Conservation (phyloP, 2,797 vertebrate species). For the Argyrosomus regius region DNA sequence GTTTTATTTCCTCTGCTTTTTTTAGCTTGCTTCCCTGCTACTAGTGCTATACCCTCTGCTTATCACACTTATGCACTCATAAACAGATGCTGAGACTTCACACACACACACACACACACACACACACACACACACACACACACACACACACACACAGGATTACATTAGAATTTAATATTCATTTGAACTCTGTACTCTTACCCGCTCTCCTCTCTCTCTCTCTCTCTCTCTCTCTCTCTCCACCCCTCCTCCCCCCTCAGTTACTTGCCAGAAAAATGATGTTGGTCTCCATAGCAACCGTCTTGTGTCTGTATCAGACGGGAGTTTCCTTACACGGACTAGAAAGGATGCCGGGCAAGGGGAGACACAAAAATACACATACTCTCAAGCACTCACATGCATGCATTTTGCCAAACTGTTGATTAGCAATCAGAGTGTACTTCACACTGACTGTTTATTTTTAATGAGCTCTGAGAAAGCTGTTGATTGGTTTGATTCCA, state of each 20-base stretch:
- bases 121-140: not conserved
- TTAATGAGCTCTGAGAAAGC: constrained; percentile 52
- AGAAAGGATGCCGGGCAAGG: constrained; percentile 51
- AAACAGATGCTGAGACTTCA: constrained; percentile 28
- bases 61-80: constrained; percentile 52
- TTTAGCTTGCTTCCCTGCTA: constrained; percentile 44
- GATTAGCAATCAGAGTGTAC: constrained; percentile 66
- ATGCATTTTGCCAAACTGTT: constrained; percentile 47
- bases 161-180: constrained; percentile 53
- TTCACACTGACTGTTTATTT: constrained; percentile 58
- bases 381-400: not conserved
- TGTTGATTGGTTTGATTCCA: constrained; percentile 60
- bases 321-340: constrained; percentile 66
- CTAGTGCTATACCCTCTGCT: constrained; percentile 36
- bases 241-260: constrained; percentile 37
- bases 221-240: not conserved
- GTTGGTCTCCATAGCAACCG: constrained; percentile 78
- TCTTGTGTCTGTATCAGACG: constrained; percentile 53
- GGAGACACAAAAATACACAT: constrained; percentile 41
- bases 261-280: constrained; percentile 62
- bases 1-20: constrained; percentile 43
- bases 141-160: constrained; percentile 8
- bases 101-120: not conserved
- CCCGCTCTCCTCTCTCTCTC: not conserved
- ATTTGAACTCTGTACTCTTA: constrained; percentile 55